A percentile compares a stretch with the other conserved stretches of the same genome.
phyloP scores from a whole-genome alignment of 1,140 invertebrate species.

The Sinella curviseta region DNA sequence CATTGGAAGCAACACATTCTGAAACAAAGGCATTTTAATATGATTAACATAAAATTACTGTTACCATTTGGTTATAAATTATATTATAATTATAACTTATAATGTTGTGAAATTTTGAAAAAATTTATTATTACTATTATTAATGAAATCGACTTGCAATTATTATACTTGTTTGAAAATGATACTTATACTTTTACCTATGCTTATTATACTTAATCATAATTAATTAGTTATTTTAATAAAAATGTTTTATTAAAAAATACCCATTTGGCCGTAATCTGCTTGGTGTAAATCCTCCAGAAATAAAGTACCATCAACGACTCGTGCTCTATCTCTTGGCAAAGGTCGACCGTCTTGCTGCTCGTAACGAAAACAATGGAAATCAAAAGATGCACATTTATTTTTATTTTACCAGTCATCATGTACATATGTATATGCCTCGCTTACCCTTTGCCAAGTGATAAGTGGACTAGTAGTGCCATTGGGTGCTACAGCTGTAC shows the following conservation, averaged over 20 bases:
- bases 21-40: slow-evolving; percentile 66
- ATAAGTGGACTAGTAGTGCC: slow-evolving; percentile 87
- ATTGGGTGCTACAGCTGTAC: slow-evolving; percentile 83
- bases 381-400: background rate
- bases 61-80: background rate
- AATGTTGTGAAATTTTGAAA: background rate
- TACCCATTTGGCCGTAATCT: slow-evolving; percentile 84
- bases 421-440: background rate
- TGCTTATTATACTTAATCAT: no score
- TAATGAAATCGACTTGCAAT: no score
- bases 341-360: slow-evolving; percentile 77
- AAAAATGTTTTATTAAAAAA: no score
- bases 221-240: no score
- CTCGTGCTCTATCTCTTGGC: slow-evolving; percentile 74
- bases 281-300: slow-evolving; percentile 80
- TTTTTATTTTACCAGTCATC: background rate
- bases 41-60: background rate
- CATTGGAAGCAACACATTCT: slow-evolving; percentile 91
- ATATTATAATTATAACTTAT: background rate
- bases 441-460: slow-evolving; percentile 82
- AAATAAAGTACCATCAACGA: slow-evolving; percentile 83
- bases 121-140: no score
- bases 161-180: no score
- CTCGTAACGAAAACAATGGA: slow-evolving; percentile 21
- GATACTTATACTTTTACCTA: no score